These are phyloP conservation scores for Eudorcas thomsonii DNA, from an alignment of 2,113 vertebrate species.

Conservation along the genomic window DNA sequence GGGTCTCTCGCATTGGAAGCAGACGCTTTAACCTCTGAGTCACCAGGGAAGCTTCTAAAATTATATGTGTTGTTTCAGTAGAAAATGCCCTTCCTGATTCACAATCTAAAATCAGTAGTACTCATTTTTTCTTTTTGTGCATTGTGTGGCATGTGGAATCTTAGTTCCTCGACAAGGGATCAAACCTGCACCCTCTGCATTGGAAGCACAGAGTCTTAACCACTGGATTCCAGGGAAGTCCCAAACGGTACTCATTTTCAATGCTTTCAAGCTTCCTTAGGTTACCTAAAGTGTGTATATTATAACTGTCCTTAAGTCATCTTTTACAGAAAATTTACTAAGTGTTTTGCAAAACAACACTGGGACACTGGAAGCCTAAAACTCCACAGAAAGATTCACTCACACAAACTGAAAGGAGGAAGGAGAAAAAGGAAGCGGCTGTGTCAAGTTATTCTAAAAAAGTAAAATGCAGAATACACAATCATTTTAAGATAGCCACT, in stretches of 20 bases:
- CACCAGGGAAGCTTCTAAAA: neutral
- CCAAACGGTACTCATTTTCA: neutral
- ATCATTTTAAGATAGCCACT: neutral
- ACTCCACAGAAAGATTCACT: neutral
- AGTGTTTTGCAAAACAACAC: neutral
- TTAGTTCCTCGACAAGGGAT: neutral
- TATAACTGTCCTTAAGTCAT: neutral
- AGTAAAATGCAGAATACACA: neutral
- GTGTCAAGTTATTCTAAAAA: neutral
- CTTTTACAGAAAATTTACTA: neutral
- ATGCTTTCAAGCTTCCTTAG: neutral
- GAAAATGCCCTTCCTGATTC: neutral
- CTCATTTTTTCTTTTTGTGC: neutral
- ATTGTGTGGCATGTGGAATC: neutral
- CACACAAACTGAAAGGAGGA: neutral
- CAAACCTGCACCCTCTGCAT: neutral
- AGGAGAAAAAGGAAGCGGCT: neutral
- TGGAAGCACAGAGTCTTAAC: neutral
- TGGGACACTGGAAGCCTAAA: neutral
- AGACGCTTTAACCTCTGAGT: too few relatives aligned
- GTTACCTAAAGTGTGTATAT: neutral
- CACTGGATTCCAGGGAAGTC: neutral
- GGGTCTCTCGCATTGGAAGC: too few relatives aligned
- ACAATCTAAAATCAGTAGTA: neutral
- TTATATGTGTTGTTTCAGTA: constrained; percentile 37